phyloP scores from a whole-genome alignment of 2,888 invertebrate genomes.

The Teinopalpus imperialis region DNA sequence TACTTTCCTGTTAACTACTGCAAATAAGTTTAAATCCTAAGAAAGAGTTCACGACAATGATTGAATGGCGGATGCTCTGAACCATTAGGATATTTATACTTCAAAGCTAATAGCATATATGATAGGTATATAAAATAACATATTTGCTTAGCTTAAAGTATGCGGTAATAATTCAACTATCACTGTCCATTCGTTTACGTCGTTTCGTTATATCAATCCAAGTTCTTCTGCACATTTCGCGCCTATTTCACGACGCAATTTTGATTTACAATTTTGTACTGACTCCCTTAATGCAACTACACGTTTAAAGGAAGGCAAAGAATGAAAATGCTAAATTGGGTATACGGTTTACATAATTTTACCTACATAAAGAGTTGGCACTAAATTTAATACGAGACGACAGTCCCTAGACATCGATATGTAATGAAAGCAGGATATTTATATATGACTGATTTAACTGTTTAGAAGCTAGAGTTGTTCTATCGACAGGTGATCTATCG shows the following conservation, averaged over 20 bases:
- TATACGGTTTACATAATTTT: slow-evolving; percentile 26
- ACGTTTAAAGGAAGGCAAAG: slow-evolving; percentile 47
- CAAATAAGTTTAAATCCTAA: no score
- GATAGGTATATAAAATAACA: no score
- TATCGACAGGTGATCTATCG: slow-evolving; percentile 56
- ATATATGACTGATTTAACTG: slow-evolving; percentile 43
- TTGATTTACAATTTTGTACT: slow-evolving; percentile 12
- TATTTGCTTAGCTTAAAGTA: slow-evolving; percentile 10
- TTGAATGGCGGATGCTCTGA: no score
- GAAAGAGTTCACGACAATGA: no score
- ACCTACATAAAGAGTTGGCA: slow-evolving; percentile 56
- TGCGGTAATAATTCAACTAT: slow-evolving; percentile 3
- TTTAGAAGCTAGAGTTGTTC: slow-evolving; percentile 8
- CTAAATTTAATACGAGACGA: slow-evolving; percentile 49
- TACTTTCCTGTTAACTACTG: no score
- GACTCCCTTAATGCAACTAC: slow-evolving; percentile 24
- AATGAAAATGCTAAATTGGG: slow-evolving; percentile 36
- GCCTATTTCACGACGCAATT: slow-evolving; percentile 2
- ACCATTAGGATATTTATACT: no score
- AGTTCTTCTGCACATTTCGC: no score
- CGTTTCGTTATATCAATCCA: not conserved
- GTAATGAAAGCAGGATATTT: slow-evolving; percentile 46
- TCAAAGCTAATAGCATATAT: no score
- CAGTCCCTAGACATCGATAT: slow-evolving; percentile 41
- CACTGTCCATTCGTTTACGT: not conserved